Conservation (phyloP, 2,888 invertebrate genomes). For the Hemistola chrysoprasaria region DNA sequence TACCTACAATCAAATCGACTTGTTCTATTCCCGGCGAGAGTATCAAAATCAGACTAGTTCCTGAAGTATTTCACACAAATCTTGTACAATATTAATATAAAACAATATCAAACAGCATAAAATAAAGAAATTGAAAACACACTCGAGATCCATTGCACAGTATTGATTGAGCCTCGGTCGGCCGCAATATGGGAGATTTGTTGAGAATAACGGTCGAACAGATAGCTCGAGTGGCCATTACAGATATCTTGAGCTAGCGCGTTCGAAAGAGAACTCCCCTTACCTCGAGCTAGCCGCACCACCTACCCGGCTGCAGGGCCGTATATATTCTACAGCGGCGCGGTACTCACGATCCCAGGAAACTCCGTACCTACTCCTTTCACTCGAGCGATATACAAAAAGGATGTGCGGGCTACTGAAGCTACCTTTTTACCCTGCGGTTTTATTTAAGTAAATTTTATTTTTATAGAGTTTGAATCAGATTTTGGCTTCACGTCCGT, state of each 20-base stretch:
- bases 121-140: constrained; percentile 43
- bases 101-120: too few relatives aligned
- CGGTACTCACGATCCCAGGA: constrained; percentile 36
- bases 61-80: too few relatives aligned
- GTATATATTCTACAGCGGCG: constrained; percentile 42
- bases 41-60: too few relatives aligned
- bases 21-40: too few relatives aligned
- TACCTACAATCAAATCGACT: too few relatives aligned
- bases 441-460: constrained; percentile 20
- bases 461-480: constrained; percentile 8
- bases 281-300: constrained; percentile 52
- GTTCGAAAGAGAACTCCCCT: constrained; percentile 58
- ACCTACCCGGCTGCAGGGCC: constrained; percentile 18
- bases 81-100: too few relatives aligned
- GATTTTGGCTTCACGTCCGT: constrained; percentile 1
- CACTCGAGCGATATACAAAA: constrained; percentile 35
- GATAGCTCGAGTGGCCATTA: constrained; percentile 78
- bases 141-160: constrained; percentile 45
- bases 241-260: constrained; percentile 68
- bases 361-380: constrained; percentile 39
- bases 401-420: constrained; percentile 25
- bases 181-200: constrained; percentile 75
- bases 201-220: constrained; percentile 71
- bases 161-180: constrained; percentile 64
- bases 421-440: constrained; percentile 15